Conservation (phyloP, 2,888 invertebrate species). For the Strigamia transsilvanica region DNA sequence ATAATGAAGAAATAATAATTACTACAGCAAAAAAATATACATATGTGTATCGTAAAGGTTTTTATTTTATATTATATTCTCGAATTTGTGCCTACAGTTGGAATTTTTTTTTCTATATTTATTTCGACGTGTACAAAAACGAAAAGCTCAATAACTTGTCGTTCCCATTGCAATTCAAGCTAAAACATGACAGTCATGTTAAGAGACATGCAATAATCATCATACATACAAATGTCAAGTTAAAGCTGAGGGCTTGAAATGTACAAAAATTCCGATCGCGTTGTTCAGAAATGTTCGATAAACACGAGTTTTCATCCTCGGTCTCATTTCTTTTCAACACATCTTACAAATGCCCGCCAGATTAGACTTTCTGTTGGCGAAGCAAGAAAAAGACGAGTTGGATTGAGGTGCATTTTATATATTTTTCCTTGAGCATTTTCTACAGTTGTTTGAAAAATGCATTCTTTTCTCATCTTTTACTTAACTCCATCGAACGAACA, state of each 20-base stretch:
- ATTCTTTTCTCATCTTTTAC: slow-evolving; percentile 9
- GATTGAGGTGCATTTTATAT: not conserved
- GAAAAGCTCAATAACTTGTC: not conserved
- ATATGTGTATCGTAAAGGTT: too few relatives aligned
- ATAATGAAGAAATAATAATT: not conserved
- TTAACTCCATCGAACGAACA: not conserved
- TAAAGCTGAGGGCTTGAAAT: not conserved
- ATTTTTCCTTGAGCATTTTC: not conserved
- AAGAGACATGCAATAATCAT: slow-evolving; percentile 30
- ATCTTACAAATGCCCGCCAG: slow-evolving; percentile 6
- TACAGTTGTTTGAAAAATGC: not conserved
- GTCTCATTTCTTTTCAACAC: not conserved
- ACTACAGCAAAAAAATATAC: not conserved
- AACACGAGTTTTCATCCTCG: slow-evolving; percentile 19
- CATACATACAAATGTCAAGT: slow-evolving; percentile 15
- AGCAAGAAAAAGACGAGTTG: not conserved
- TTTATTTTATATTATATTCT: too few relatives aligned
- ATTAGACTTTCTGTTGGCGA: not conserved
- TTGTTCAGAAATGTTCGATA: slow-evolving; percentile 15
- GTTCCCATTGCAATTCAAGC: not conserved
- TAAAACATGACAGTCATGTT: slow-evolving; percentile 13
- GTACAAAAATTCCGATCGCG: not conserved
- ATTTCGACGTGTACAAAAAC: not conserved
- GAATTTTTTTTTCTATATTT: not conserved
- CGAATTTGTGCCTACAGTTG: too few relatives aligned